Evolutionary conservation across 2,113 vertebrate genomes (phyloP).

Genomic region (Dolichallabes microphthalmus): DNA sequence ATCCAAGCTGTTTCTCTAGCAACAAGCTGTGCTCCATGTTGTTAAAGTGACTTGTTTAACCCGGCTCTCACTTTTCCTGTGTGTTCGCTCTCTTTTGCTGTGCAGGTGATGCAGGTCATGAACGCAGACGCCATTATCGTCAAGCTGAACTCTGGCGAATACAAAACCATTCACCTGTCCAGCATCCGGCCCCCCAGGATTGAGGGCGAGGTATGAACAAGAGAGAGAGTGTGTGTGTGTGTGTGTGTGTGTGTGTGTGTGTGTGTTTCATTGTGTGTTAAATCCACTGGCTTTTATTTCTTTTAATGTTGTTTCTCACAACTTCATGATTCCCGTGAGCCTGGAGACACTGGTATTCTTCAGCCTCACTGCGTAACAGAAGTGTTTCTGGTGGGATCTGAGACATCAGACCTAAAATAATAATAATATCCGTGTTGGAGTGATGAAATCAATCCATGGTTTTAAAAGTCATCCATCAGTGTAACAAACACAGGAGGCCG

Average conservation of each 20-base stretch:
- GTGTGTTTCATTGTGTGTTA: constrained; percentile 31
- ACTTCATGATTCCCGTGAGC: constrained; percentile 36
- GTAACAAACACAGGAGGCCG: too few species aligned
- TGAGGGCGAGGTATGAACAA: constrained; percentile 81
- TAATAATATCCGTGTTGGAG: background rate
- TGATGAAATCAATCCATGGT: background rate
- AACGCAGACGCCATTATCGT: constrained; percentile 93
- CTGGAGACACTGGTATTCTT: constrained; percentile 10
- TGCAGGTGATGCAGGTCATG: constrained; percentile 92
- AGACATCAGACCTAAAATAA: background rate
- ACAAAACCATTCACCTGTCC: constrained; percentile 93
- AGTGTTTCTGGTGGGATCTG: constrained; percentile 12
- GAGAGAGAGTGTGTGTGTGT: too few species aligned
- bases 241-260: constrained; percentile 16
- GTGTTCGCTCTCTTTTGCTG: background rate
- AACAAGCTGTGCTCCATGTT: constrained; percentile 28
- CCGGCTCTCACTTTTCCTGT: background rate
- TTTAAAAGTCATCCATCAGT: background rate
- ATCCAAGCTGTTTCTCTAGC: constrained; percentile 41
- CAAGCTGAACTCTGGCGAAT: constrained; percentile 91
- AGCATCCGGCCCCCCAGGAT: constrained; percentile 91
- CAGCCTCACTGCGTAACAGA: background rate
- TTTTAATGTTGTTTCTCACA: constrained; percentile 21
- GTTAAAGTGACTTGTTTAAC: constrained; percentile 30
- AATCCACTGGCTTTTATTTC: constrained; percentile 30